Evolutionary conservation across 2,888 invertebrate species (phyloP), one percentile per base, ranked within the genome.

Genomic region (Sarcophaga rosellei): DNA sequence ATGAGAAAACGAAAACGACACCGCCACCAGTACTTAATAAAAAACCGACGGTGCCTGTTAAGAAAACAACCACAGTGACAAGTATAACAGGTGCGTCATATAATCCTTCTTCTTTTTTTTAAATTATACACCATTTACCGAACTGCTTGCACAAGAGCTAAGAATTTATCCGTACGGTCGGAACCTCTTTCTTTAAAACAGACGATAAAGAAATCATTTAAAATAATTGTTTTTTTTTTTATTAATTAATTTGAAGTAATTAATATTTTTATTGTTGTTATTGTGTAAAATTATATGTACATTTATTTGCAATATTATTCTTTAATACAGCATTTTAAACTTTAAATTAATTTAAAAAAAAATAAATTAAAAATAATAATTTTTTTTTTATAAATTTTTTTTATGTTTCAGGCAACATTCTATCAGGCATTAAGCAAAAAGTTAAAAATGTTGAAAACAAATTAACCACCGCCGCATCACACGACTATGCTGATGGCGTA

Each of bases 31-130:
- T 94, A 87, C 93, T 94, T 62, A 93, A 93, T 72, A 94, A 95
- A 89, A 96, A 96, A 92, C 96, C 96, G 11, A 94, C 94, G 72
- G 94, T 96, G 91, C 95, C 96, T 88, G 93, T 95, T 61, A 96
- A 96, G 92, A 96, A 96, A 89, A 95, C 95, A 80, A 95, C 96
- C 0, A 95, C 96, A 0, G 95, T 95, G 10, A 94, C 95, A 8
- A 92, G 93, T 66, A 91, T 92, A 80, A 94, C 95, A 47, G 89
- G 92, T 91, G 69, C 88, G 90, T 84, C 63, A 45, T 65, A 2
- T 6, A 61, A 35, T 35, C 35, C 35, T 0, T 1, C 8, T 35
- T 2, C 10, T 2, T 35, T 35, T 35, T 35, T 35, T 35, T 35
- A 6, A 35, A 35, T 35, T 35, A 6, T 35, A 35, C 35, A 10